A percentile compares a stretch with the other conserved stretches of the same genome.
phyloP scores from a whole-genome alignment of 2,888 invertebrate species.

The Isotomurus palustris region DNA sequence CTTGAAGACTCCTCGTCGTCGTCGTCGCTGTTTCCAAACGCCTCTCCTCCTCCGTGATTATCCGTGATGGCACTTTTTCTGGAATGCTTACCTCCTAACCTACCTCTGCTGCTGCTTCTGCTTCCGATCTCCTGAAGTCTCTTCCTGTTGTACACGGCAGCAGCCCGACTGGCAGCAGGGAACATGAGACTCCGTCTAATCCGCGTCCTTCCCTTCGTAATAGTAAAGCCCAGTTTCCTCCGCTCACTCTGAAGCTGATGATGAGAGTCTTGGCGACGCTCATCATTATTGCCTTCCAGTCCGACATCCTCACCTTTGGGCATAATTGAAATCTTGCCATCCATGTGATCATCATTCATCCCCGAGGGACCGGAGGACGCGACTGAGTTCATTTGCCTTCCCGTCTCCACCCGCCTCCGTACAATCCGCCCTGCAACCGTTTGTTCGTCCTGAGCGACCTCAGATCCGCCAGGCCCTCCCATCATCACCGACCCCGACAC shows the following conservation, averaged over 20 bases:
- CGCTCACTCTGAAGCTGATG: too few relatives aligned
- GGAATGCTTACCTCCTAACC: too few relatives aligned
- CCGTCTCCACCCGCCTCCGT: background rate
- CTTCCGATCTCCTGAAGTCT: too few relatives aligned
- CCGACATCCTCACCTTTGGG: background rate
- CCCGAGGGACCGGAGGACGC: slow-evolving; percentile 15
- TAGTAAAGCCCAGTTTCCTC: too few relatives aligned
- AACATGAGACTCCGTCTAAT: too few relatives aligned
- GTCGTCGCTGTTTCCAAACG: too few relatives aligned
- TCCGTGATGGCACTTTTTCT: background rate
- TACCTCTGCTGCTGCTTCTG: too few relatives aligned
- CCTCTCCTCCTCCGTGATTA: background rate
- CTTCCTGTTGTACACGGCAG: too few relatives aligned
- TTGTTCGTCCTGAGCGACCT: slow-evolving; percentile 9
- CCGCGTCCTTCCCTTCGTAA: too few relatives aligned
- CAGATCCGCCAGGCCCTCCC: background rate
- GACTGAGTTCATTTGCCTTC: background rate
- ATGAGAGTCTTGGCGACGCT: background rate
- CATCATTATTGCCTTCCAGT: background rate
- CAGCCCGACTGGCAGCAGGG: too few relatives aligned
- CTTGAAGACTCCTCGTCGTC: too few relatives aligned
- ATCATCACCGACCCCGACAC: background rate
- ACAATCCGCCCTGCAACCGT: slow-evolving; percentile 26
- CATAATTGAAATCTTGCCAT: slow-evolving; percentile 31
- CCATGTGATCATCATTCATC: slow-evolving; percentile 14